These are phyloP conservation scores for Drosophila falleni DNA, from an alignment of 2,888 invertebrate genomes.

Conservation along the genomic window DNA sequence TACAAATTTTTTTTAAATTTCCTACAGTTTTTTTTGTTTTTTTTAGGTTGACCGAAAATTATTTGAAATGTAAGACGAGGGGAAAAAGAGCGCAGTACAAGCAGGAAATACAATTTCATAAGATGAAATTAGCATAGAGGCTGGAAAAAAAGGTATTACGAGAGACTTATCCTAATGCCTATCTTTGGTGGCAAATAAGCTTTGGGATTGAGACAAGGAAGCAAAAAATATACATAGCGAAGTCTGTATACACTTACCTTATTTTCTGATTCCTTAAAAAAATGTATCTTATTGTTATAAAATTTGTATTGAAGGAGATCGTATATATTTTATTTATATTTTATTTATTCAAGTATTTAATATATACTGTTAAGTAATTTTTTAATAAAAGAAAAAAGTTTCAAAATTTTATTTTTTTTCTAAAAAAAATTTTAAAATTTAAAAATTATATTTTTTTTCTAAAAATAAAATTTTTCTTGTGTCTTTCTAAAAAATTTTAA, in stretches of 20 bases:
- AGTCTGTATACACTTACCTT: slow-evolving; percentile 22
- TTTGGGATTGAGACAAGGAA: neutral
- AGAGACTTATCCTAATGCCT: slow-evolving; percentile 27
- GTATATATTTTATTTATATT: no score
- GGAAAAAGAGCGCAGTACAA: neutral
- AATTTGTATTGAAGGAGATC: no score
- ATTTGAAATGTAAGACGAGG: slow-evolving; percentile 44
- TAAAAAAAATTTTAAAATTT: no score
- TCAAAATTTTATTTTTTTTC: no score
- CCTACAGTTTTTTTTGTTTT: slow-evolving; percentile 10
- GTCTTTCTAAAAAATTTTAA: no score
- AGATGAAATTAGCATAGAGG: slow-evolving; percentile 41
- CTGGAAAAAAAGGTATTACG: slow-evolving; percentile 32
- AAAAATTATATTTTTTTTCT: no score
- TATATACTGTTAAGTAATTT: no score
- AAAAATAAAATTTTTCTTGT: no score
- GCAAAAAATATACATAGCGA: neutral
- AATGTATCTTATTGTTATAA: no score
- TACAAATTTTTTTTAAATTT: slow-evolving; percentile 15
- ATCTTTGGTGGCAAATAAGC: slow-evolving; percentile 29
- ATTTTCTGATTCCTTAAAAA: no score
- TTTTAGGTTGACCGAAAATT: slow-evolving; percentile 15
- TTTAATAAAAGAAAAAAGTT: no score
- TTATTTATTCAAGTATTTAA: no score
- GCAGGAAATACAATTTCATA: slow-evolving; percentile 3